Evolutionary conservation across 2,888 invertebrate genomes (phyloP).

Genomic region (Artemia sp.): DNA sequence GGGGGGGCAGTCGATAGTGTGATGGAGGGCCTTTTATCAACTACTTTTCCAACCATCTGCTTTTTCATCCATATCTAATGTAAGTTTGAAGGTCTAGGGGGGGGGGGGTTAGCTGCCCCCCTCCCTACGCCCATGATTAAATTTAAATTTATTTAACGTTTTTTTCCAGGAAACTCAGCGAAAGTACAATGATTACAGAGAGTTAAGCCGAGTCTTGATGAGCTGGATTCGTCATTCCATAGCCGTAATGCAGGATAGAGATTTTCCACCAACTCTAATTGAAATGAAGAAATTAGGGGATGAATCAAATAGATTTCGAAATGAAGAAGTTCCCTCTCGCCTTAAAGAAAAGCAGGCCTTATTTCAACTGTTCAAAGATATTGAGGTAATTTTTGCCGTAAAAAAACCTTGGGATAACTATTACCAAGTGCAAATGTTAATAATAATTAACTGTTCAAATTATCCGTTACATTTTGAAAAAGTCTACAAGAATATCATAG

Average conservation of each 20-base stretch:
- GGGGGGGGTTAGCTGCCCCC: too few species aligned
- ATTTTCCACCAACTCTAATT: slow-evolving; percentile 77
- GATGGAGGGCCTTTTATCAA: too few species aligned
- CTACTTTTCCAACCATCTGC: too few species aligned
- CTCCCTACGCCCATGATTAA: too few species aligned
- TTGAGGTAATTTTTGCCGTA: slow-evolving; percentile 39
- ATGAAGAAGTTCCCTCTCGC: slow-evolving; percentile 79
- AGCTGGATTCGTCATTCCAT: slow-evolving; percentile 84
- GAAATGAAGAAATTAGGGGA: slow-evolving; percentile 86
- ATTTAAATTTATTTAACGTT: not conserved
- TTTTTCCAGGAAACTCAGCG: slow-evolving; percentile 53
- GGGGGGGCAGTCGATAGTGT: too few species aligned
- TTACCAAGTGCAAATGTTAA: not conserved
- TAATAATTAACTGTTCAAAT: too few species aligned
- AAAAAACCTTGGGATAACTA: not conserved
- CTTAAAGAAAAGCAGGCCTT: slow-evolving; percentile 78
- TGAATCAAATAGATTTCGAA: slow-evolving; percentile 79
- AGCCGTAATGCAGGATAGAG: slow-evolving; percentile 66
- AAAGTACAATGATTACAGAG: slow-evolving; percentile 75
- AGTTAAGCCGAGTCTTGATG: slow-evolving; percentile 65
- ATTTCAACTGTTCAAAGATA: slow-evolving; percentile 63
- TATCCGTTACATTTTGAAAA: too few species aligned
- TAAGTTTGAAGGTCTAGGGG: too few species aligned
- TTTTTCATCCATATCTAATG: too few species aligned
- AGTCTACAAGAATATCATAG: too few species aligned